Base-by-base conservation (phyloP, 1,140 invertebrate genomes). In the Cheumatopsyche charites region DNA sequence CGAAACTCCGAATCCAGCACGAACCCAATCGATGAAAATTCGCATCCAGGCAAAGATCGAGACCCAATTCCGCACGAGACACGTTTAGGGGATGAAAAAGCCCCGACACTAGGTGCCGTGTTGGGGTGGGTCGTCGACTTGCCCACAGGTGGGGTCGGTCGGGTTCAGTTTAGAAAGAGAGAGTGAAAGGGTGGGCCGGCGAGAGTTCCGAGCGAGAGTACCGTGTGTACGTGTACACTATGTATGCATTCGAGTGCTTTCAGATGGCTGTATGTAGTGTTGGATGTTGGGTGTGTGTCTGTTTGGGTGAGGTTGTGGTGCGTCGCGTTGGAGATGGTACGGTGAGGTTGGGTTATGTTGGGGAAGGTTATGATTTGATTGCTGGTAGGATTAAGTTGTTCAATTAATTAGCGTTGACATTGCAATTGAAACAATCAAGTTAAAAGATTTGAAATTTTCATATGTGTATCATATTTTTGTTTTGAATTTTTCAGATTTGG, bases 151-250 rank as follows among this genome's bases (percentile, higher is more conserved):
- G 58, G 42, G 23, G 63, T 23, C 15, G 23, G n/a, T 7, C 12
- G 15, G 70, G 62, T 72, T 72, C 43, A 65, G 73, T 74, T 71
- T 72, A 74, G 73, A 74, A 75, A 75, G 73, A 75, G 73, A 75
- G 73, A 75, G 73, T 75, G 73, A 72, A 74, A 71, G 63, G 45
- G 41, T 9, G 66, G 62, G 66, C 12, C 43, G 55, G 12, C 11
- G 66, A 21, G 42, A 41, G 42, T n/a, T n/a, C n/a, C n/a, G n/a
- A 17, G 65, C 17, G 9, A 25, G 23, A 15, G 41, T 29, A n/a
- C 25, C 12, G 43, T 19, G 23, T 25, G 55, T 25, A 9, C 7
- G 23, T 25, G 11, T 9, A 36, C 29, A 36, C 3, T 9, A 36
- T 36, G 3, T 36, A 36, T 36, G 9, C 21, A 19, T 47, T 12